Conservation (phyloP, 2,888 invertebrate genomes). For the Drosophila pseudotalamancana region DNA sequence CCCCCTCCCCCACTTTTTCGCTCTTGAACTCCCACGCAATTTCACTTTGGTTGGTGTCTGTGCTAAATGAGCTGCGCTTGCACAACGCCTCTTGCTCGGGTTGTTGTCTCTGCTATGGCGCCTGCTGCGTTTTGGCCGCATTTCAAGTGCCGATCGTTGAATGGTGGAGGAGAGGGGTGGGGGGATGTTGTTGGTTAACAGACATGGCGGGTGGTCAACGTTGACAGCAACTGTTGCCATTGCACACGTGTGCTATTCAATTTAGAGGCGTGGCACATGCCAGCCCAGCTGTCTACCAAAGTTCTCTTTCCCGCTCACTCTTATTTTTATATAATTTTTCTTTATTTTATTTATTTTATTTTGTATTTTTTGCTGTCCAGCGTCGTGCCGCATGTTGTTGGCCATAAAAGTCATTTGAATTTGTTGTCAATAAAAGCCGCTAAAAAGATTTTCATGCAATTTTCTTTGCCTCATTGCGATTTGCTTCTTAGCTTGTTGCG, state of each 20-base stretch:
- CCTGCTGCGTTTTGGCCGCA: conserved; percentile 48
- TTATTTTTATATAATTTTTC: too few relatives aligned
- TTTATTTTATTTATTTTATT: conserved; percentile 1
- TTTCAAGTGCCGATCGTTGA: conserved; percentile 10
- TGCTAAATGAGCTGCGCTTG: conserved; percentile 30
- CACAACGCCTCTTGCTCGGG: conserved; percentile 21
- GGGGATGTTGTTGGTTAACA: background rate
- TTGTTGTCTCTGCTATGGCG: conserved; percentile 22
- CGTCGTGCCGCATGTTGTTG: conserved; percentile 35
- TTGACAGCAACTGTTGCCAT: conserved; percentile 1
- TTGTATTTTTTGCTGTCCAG: background rate
- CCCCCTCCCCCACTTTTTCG: background rate
- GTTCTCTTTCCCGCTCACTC: conserved; percentile 2
- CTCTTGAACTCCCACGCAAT: conserved; percentile 30
- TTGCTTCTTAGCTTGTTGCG: conserved; percentile 40
- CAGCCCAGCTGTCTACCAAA: background rate
- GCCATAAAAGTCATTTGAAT: conserved; percentile 34
- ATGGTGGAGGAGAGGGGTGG: background rate
- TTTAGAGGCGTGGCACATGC: conserved; percentile 11
- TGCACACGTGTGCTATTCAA: conserved; percentile 7
- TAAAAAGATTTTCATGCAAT: conserved; percentile 20
- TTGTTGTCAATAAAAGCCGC: conserved; percentile 39
- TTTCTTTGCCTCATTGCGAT: conserved; percentile 26
- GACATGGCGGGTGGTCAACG: conserved; percentile 9
- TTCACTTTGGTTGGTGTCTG: conserved; percentile 42